These are phyloP conservation scores for Coecobrya sp. DNA, from an alignment of 2,888 invertebrate species.

Conservation along the genomic window DNA sequence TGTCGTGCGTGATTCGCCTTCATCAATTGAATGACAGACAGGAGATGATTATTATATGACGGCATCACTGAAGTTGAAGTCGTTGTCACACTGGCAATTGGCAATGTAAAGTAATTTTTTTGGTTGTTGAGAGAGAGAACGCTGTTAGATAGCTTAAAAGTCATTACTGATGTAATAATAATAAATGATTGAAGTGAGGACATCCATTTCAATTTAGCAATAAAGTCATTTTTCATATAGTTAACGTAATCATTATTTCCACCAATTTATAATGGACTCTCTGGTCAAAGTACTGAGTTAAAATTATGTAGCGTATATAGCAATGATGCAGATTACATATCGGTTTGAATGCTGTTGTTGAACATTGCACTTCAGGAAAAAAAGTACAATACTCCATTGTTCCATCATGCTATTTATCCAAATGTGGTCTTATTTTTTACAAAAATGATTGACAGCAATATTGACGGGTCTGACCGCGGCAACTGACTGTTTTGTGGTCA, in stretches of 20 bases:
- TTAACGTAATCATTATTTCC: conserved; percentile 56
- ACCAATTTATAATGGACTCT: conserved; percentile 61
- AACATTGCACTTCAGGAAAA: conserved; percentile 47
- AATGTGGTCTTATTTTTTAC: conserved; percentile 7
- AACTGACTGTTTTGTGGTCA: conserved; percentile 29
- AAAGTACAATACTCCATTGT: conserved; percentile 40
- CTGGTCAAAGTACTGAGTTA: conserved; percentile 37
- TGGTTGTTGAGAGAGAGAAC: conserved; percentile 10
- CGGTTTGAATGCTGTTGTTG: neutral
- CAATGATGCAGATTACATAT: no score
- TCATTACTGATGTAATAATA: conserved; percentile 71
- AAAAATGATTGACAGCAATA: conserved; percentile 65
- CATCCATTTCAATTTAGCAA: conserved; percentile 75
- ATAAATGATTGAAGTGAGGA: conserved; percentile 77
- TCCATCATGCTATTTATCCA: conserved; percentile 24
- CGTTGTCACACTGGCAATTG: conserved; percentile 31
- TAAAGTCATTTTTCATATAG: conserved; percentile 65
- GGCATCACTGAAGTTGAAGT: conserved; percentile 60
- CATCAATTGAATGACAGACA: conserved; percentile 74
- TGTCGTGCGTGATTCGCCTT: conserved; percentile 71
- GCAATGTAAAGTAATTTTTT: conserved; percentile 53
- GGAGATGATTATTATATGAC: conserved; percentile 51
- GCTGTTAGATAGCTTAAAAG: conserved; percentile 44
- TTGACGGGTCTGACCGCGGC: conserved; percentile 57
- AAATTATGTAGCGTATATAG: neutral